A percentile compares a stretch with the other conserved stretches of the same genome.
Conservation (phyloP, 2,113 vertebrate genomes). For the Tringa solitaria region DNA sequence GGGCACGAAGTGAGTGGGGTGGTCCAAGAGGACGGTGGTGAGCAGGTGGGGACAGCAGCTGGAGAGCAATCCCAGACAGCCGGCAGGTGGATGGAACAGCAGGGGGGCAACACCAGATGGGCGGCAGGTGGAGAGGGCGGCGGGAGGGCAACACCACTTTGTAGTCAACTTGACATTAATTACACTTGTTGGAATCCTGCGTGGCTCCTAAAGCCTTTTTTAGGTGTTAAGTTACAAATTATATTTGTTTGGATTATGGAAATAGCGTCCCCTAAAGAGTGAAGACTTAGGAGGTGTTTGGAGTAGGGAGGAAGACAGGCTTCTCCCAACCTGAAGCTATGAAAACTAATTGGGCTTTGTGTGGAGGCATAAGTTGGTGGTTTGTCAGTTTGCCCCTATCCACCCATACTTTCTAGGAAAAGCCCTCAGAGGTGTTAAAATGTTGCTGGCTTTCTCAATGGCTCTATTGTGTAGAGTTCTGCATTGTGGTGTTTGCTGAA, state of each 20-base stretch:
- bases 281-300: background rate
- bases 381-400: background rate
- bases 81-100: background rate
- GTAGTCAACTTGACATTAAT: slow-evolving; percentile 43
- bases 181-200: slow-evolving; percentile 26
- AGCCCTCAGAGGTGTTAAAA: background rate
- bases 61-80: slow-evolving; percentile 30
- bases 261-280: background rate
- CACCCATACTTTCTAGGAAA: background rate
- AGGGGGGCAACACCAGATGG: slow-evolving; percentile 13
- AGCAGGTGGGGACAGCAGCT: slow-evolving; percentile 40
- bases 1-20: accelerated
- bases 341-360: background rate
- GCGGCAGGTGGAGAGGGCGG: slow-evolving; percentile 39
- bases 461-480: background rate
- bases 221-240: background rate
- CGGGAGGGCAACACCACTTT: background rate
- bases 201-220: background rate
- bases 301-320: background rate
- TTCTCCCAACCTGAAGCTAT: background rate
- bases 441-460: background rate
- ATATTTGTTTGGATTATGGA: background rate
- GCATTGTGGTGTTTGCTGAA: background rate
- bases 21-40: accelerated
- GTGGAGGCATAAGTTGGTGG: background rate